Conservation (phyloP, 2,113 vertebrate species). For the Nestor notabilis region DNA sequence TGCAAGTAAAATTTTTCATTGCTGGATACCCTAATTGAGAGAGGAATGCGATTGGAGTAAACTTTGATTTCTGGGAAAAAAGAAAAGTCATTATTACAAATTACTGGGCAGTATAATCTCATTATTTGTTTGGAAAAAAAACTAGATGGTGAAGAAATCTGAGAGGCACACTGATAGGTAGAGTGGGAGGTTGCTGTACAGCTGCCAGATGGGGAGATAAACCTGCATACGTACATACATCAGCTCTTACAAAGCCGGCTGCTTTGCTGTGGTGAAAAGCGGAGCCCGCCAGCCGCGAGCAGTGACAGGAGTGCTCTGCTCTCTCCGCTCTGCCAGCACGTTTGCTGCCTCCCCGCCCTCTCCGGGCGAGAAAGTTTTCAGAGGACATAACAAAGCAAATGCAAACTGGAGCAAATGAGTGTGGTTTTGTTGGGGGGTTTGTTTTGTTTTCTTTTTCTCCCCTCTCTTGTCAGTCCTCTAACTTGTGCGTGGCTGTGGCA, state of each 20-base stretch:
- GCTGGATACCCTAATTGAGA: not conserved
- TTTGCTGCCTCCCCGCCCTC: not conserved
- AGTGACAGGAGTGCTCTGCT: not conserved
- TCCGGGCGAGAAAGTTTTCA: not conserved
- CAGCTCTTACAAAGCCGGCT: not conserved
- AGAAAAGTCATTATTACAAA: not conserved
- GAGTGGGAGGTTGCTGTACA: not conserved
- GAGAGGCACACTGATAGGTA: not conserved
- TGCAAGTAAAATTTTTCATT: not conserved
- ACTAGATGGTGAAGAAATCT: not conserved
- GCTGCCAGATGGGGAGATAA: not conserved
- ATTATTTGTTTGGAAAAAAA: not conserved
- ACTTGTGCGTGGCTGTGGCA: not conserved
- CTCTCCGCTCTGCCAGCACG: fast-evolving
- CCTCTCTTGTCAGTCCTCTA: not conserved
- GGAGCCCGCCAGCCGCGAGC: not conserved
- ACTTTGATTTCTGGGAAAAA: not conserved
- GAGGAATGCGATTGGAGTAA: not conserved
- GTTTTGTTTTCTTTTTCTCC: fast-evolving
- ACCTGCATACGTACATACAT: not conserved
- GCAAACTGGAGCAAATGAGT: too few relatives aligned
- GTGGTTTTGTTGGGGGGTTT: fast-evolving
- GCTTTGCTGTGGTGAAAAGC: not conserved
- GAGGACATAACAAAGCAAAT: not conserved
- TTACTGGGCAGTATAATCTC: not conserved